Evolutionary conservation across 2,888 invertebrate genomes (phyloP), one percentile per base, ranked within the genome.

Genomic region (Phlogophora meticulosa): DNA sequence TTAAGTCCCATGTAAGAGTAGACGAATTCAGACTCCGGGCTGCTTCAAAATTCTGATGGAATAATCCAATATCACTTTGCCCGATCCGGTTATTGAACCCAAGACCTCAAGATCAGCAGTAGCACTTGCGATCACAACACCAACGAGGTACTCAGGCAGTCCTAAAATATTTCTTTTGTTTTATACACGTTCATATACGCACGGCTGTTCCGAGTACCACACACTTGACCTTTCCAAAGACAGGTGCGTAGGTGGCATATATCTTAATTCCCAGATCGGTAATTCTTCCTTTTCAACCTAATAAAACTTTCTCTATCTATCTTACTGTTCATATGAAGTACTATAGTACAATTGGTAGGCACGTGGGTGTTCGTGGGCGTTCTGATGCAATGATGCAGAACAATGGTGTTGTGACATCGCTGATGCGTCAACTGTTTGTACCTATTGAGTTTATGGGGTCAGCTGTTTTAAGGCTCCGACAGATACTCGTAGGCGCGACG

Each of bases 281-380:
- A 73, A 28, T 66, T 59, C 58, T 34, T 43, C 32, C 11, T 34
- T 7, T 34, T 40, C 11, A n/a, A 46, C 38, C 38, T 38, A 62
- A 68, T 72, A 77, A 77, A 77, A 72, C 68, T 76, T 56, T 72
- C 43, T 63, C 40, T 45, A 43, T 52, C 60, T 40, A 4, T 32
- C 4, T 48, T 48, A 59, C 53, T 22, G 48, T 58, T 11, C 4
- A 2, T 48, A 32, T 46, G 4, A 17, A 58, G 43, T 40, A 11
- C 43, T 20, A 55, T 57, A 7, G 55, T 52, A 51, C 61, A 48
- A 60, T 62, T 43, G 20, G 64, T 56, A 51, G 46, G 5, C 64
- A 28, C 36, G 81, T 82, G 70, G 81, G 81, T 36, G 78, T 55
- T 2, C 7, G 81, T 82, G 55, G 82, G 82, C 55, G 81, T 34